Conservation (phyloP, 2,888 invertebrate genomes). For the Euplexia lucipara region DNA sequence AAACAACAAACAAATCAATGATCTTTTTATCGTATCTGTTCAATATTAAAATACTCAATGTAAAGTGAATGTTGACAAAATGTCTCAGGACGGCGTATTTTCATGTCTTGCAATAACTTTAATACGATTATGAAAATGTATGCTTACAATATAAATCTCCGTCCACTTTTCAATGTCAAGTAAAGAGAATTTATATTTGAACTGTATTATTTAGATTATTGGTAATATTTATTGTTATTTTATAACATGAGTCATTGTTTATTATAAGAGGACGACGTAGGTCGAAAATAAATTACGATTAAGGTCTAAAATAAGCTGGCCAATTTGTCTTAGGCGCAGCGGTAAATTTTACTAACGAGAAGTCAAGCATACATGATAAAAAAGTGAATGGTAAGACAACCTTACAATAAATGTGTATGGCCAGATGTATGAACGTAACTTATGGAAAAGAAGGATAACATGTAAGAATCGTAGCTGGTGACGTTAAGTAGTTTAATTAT, state of each 20-base stretch:
- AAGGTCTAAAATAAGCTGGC: background rate
- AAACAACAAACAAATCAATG: background rate
- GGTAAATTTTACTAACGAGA: too few species aligned
- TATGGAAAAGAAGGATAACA: too few species aligned
- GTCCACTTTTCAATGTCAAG: conserved; percentile 1
- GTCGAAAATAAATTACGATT: conserved; percentile 26
- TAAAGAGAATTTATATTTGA: conserved; percentile 8
- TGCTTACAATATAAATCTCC: background rate
- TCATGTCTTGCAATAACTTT: background rate
- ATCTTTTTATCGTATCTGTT: background rate
- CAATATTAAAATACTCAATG: background rate
- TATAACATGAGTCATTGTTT: conserved; percentile 36
- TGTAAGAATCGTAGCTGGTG: too few species aligned
- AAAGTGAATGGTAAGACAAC: too few species aligned
- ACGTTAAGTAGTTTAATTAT: too few species aligned
- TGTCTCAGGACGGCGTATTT: background rate
- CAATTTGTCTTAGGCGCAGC: background rate
- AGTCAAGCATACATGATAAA: too few species aligned
- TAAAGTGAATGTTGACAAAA: too few species aligned
- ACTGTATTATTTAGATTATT: conserved; percentile 21
- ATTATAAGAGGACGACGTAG: conserved; percentile 13
- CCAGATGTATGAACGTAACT: too few species aligned
- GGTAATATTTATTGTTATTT: conserved; percentile 36
- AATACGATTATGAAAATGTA: background rate
- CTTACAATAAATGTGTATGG: too few species aligned